These are phyloP conservation scores for Colletes latitarsis DNA, from an alignment of 1,140 invertebrate genomes.

Conservation along the genomic window DNA sequence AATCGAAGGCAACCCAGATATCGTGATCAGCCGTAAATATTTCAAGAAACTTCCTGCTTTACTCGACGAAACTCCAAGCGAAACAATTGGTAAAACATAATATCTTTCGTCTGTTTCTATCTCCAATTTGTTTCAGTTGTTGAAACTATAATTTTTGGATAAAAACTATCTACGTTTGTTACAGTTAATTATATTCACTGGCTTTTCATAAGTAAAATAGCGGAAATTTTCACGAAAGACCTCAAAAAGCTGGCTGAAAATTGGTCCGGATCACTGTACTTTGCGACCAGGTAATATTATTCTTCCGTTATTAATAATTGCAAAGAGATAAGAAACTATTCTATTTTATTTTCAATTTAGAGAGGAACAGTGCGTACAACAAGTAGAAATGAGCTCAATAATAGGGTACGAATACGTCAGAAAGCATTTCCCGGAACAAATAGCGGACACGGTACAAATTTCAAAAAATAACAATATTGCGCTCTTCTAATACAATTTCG, in stretches of 20 bases:
- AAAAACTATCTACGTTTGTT: neutral
- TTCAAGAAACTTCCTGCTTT: neutral
- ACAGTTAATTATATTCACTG: constrained; percentile 37
- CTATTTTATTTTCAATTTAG: neutral
- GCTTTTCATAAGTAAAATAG: neutral
- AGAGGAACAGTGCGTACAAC: neutral
- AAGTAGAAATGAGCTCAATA: neutral
- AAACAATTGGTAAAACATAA: constrained; percentile 10
- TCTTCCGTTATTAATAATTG: neutral
- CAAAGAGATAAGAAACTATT: neutral
- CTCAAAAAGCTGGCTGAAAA: neutral
- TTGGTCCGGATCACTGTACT: neutral
- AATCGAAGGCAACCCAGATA: neutral
- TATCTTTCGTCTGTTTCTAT: too few species aligned
- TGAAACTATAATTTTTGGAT: too few species aligned
- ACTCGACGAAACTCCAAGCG: constrained; percentile 6
- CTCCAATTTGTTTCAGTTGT: too few species aligned
- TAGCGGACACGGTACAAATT: constrained; percentile 33
- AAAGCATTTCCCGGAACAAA: constrained; percentile 19
- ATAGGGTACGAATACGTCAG: constrained; percentile 22
- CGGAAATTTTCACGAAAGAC: neutral
- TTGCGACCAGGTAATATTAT: neutral
- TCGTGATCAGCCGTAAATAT: neutral
- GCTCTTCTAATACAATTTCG: too few species aligned
- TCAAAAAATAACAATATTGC: neutral